A percentile compares a stretch with the other conserved stretches of the same genome.
Evolutionary conservation across 2,888 invertebrate genomes (phyloP).

Genomic region (Portevinia maculata): DNA sequence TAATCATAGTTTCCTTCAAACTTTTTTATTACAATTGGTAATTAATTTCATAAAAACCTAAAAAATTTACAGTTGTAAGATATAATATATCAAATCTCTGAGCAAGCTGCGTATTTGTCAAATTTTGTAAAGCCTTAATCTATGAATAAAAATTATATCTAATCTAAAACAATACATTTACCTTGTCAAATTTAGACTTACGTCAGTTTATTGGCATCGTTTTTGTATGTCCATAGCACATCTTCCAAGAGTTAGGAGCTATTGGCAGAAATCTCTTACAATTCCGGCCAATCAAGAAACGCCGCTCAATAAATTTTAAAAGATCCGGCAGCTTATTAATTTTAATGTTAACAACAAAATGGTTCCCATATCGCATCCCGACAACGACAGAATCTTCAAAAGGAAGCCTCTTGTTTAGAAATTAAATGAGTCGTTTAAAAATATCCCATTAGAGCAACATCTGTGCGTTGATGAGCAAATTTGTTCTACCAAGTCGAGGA

Average conservation of each 20-base stretch:
- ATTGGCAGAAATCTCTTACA: conserved; percentile 2
- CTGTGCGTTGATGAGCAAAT: too few species aligned
- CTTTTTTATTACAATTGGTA: too few species aligned
- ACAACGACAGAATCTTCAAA: conserved; percentile 17
- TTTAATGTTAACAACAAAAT: conserved; percentile 10
- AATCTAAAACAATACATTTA: conserved; percentile 17
- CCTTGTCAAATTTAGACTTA: conserved; percentile 2
- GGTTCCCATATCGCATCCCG: conserved; percentile 11
- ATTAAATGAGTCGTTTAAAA: too few species aligned
- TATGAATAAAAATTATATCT: too few species aligned
- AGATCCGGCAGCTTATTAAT: conserved; percentile 5
- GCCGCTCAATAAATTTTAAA: conserved; percentile 2
- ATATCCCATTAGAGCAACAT: conserved; percentile 4
- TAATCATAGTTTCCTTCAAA: too few species aligned
- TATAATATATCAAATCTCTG: too few species aligned
- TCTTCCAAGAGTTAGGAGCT: conserved; percentile 20
- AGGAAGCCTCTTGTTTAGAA: background rate
- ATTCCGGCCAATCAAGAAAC: conserved; percentile 7
- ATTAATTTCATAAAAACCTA: too few species aligned
- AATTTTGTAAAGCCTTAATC: too few species aligned
- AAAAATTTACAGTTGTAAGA: too few species aligned
- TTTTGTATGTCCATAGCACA: too few species aligned
- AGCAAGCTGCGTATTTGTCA: too few species aligned
- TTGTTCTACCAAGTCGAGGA: conserved; percentile 4
- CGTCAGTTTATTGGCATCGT: too few species aligned